Percentiles rank a stretch among this genome's conserved stretches.
Conservation (phyloP, 2,113 vertebrate genomes). For the Neomonachus schauinslandi region DNA sequence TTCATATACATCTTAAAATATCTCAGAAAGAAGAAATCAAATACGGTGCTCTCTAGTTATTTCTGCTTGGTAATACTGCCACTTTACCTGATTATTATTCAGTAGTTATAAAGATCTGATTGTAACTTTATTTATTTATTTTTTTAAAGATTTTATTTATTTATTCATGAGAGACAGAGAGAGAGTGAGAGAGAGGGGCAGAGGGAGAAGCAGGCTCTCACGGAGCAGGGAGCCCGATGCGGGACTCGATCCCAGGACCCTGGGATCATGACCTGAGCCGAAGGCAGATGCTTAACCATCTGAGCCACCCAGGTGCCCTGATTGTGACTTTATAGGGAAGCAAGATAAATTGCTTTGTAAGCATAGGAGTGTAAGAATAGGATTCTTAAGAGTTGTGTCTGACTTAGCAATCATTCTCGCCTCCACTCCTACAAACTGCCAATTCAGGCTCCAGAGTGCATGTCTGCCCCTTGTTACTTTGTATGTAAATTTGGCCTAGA, state of each 20-base stretch:
- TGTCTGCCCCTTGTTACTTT: not conserved
- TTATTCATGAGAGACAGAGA: too few species aligned
- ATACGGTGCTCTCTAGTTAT: not conserved
- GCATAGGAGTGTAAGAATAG: not conserved
- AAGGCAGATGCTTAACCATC: too few species aligned
- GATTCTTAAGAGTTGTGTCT: not conserved
- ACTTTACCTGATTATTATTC: not conserved
- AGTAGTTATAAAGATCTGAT: not conserved
- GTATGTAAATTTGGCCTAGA: accelerated
- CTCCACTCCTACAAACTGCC: accelerated
- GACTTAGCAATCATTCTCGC: not conserved
- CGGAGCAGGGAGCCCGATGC: too few species aligned
- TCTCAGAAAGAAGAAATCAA: slow-evolving; percentile 39
- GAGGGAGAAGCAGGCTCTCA: too few species aligned
- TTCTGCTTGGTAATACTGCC: not conserved
- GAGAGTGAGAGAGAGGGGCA: too few species aligned
- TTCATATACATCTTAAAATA: not conserved
- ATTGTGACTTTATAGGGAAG: not conserved
- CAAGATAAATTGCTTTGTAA: not conserved
- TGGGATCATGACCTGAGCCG: too few species aligned
- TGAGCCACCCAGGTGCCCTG: too few species aligned
- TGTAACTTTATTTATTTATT: not conserved
- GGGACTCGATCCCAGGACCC: too few species aligned
- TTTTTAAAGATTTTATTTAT: too few species aligned
- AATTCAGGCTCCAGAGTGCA: accelerated